Evolutionary conservation across 2,888 invertebrate genomes (phyloP).

Genomic region (Desoria tigrina): DNA sequence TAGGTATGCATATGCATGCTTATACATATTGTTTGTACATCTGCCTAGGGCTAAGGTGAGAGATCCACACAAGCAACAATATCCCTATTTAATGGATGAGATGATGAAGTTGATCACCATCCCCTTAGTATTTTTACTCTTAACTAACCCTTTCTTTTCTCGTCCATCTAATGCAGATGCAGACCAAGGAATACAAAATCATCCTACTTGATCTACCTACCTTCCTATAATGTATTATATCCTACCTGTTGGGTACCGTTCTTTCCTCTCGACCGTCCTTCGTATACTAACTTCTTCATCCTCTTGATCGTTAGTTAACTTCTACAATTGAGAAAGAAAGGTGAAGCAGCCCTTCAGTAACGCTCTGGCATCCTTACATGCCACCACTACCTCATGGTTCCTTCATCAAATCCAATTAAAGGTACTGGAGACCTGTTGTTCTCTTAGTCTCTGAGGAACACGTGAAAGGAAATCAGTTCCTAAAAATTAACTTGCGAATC

Average conservation of each 20-base stretch:
- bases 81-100: conserved; percentile 31
- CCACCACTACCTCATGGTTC: conserved; percentile 22
- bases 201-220: conserved; percentile 3
- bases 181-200: not conserved
- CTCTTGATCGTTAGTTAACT: conserved; percentile 21
- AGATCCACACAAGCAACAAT: conserved; percentile 21
- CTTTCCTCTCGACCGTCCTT: conserved; percentile 43
- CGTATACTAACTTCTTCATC: conserved; percentile 24
- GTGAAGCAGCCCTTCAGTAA: conserved; percentile 51
- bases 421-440: too few species aligned
- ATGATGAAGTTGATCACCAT: conserved; percentile 33
- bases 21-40: conserved; percentile 4
- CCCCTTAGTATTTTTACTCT: conserved; percentile 19
- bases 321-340: conserved; percentile 46
- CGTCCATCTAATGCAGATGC: conserved; percentile 4
- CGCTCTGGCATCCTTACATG: conserved; percentile 46
- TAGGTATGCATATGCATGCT: too few species aligned
- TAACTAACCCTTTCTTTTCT: conserved; percentile 17
- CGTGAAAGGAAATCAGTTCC: too few species aligned
- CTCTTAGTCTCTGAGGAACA: too few species aligned
- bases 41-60: conserved; percentile 41
- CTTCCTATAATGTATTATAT: not conserved
- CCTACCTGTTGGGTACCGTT: conserved; percentile 16
- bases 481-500: too few species aligned
- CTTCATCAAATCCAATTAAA: not conserved